A percentile compares a stretch with the other conserved stretches of the same genome.
Evolutionary conservation across 2,797 vertebrate genomes (phyloP).

Genomic region (Tokudaia muenninki): DNA sequence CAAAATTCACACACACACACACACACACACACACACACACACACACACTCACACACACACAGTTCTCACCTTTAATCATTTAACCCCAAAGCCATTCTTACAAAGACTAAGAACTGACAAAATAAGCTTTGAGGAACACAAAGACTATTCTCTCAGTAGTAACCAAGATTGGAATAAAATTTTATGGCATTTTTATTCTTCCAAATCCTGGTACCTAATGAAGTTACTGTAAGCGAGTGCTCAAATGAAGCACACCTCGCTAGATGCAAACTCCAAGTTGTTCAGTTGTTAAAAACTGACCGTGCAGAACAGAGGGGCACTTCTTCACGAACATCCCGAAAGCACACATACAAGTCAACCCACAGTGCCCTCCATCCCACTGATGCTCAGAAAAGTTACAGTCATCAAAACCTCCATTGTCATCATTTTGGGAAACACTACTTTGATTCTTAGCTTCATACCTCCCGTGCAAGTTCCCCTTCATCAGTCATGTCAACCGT

Average conservation of each 20-base stretch:
- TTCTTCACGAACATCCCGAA: slow-evolving; percentile 32
- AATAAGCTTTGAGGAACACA: slow-evolving; percentile 36
- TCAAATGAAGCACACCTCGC: slow-evolving; percentile 29
- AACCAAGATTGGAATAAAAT: slow-evolving; percentile 21
- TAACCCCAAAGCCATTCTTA: slow-evolving; percentile 35
- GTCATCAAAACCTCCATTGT: slow-evolving; percentile 52
- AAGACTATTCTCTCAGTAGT: slow-evolving; percentile 19
- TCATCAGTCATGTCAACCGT: slow-evolving; percentile 85
- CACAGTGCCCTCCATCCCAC: neutral
- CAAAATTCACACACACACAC: slow-evolving; percentile 64
- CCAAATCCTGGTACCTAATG: slow-evolving; percentile 31
- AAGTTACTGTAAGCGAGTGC: slow-evolving; percentile 42
- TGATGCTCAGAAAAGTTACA: slow-evolving; percentile 21
- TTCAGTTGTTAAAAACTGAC: slow-evolving; percentile 24
- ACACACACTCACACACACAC: slow-evolving; percentile 28
- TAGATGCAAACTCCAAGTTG: neutral
- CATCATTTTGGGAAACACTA: slow-evolving; percentile 58
- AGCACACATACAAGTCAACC: slow-evolving; percentile 8
- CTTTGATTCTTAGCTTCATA: slow-evolving; percentile 81
- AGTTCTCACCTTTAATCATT: slow-evolving; percentile 13
- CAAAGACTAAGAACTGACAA: neutral
- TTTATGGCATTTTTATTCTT: neutral
- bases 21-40: slow-evolving; percentile 54
- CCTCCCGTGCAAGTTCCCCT: slow-evolving; percentile 83
- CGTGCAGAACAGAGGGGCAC: neutral